phyloP scores from a whole-genome alignment of 2,113 vertebrate species.

The Platichthys flesus region DNA sequence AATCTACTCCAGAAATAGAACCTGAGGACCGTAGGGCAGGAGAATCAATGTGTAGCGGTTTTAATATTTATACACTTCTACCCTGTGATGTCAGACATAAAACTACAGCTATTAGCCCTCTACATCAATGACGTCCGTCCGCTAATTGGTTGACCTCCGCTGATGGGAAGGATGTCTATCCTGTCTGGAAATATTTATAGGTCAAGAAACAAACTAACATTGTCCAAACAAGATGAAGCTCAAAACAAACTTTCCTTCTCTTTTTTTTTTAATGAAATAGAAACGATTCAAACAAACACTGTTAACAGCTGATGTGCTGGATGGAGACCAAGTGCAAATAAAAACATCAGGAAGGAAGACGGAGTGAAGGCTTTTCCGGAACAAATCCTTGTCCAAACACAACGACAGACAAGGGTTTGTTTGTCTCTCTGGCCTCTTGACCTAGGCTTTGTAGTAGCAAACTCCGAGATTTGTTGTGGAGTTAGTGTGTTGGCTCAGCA shows the following conservation, averaged over 20 bases:
- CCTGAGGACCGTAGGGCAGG: not conserved
- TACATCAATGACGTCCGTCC: conserved; percentile 28
- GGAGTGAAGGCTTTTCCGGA: conserved; percentile 55
- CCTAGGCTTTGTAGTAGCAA: conserved; percentile 47
- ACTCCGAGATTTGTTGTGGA: conserved; percentile 53
- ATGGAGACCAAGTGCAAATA: conserved; percentile 65
- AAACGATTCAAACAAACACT: conserved; percentile 50
- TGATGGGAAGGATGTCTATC: conserved; percentile 68
- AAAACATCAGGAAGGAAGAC: conserved; percentile 73
- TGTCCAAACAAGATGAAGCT: conserved; percentile 60
- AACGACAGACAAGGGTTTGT: conserved; percentile 58
- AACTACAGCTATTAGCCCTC: conserved; percentile 5
- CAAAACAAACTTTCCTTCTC: conserved; percentile 30
- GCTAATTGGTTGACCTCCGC: conserved; percentile 34
- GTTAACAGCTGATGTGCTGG: conserved; percentile 65
- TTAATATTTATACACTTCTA: conserved; percentile 14
- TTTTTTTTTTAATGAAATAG: conserved; percentile 41
- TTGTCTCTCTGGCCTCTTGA: conserved; percentile 63
- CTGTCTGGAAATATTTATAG: conserved; percentile 59
- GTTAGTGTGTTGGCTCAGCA: conserved; percentile 41
- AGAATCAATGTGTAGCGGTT: not conserved
- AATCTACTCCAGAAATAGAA: not conserved
- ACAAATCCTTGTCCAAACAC: conserved; percentile 73
- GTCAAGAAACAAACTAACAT: conserved; percentile 50
- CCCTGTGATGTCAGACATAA: conserved; percentile 2